Conservation (phyloP, 2,888 invertebrate genomes). For the Oxytorus armatus region DNA sequence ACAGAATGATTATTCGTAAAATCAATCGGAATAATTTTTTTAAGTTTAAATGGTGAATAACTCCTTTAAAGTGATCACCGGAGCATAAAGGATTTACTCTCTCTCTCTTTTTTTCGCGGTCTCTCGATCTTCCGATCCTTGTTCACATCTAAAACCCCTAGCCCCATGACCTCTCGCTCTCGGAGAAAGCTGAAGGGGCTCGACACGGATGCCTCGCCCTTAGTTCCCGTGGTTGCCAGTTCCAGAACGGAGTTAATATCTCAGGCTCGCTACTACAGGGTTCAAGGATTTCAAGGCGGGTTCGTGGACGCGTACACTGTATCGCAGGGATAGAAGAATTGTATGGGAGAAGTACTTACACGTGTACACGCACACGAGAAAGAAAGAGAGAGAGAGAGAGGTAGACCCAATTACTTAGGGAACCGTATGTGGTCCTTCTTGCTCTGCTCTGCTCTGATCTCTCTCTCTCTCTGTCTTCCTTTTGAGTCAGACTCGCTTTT, state of each 20-base stretch:
- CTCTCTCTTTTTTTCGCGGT: constrained; percentile 4
- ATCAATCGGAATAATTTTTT: background rate
- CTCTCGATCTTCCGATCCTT: constrained; percentile 1
- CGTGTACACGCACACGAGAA: no score
- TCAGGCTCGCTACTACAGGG: constrained; percentile 56
- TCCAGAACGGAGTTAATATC: constrained; percentile 67
- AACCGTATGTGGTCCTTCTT: constrained; percentile 55
- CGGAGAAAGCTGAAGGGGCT: constrained; percentile 40
- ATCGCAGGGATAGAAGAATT: constrained; percentile 5
- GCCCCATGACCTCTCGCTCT: constrained; percentile 18
- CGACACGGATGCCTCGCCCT: constrained; percentile 33
- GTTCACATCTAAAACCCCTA: constrained; percentile 4
- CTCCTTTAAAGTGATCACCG: constrained; percentile 9
- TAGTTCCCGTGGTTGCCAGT: constrained; percentile 63
- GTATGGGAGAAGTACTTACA: constrained; percentile 9
- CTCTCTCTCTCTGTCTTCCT: constrained; percentile 10
- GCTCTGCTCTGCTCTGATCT: no score
- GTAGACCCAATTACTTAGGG: constrained; percentile 72
- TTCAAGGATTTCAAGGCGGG: constrained; percentile 65
- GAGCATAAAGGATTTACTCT: constrained; percentile 17
- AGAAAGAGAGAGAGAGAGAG: background rate
- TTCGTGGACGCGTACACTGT: constrained; percentile 57
- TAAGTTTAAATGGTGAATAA: background rate
- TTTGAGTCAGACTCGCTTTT: constrained; percentile 6
- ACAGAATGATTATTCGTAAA: background rate